phyloP scores from a whole-genome alignment of 2,888 invertebrate species.

The Agapetus fuscipes region DNA sequence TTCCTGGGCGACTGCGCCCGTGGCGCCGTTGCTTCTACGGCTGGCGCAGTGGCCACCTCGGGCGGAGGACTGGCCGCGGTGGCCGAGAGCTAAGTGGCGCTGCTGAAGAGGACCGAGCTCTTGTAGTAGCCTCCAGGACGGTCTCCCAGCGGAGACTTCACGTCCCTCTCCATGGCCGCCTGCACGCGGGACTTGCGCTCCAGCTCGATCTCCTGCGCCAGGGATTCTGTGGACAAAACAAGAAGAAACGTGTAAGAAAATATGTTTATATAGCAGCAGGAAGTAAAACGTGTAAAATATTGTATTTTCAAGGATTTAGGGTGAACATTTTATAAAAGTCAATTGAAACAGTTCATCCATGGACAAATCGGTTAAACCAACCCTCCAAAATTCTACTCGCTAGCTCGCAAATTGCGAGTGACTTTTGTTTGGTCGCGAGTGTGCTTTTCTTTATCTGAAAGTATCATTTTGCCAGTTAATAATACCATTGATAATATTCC shows the following conservation, averaged over 20 bases:
- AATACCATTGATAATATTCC: too few relatives aligned
- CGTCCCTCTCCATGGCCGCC: conserved; percentile 65
- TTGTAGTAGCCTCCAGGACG: conserved; percentile 70
- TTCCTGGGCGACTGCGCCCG: conserved; percentile 35
- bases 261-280: background rate
- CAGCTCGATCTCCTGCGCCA: conserved; percentile 81
- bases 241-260: conserved; percentile 10
- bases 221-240: conserved; percentile 58
- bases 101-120: conserved; percentile 82
- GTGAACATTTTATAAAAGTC: too few relatives aligned
- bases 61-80: conserved; percentile 12
- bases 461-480: too few relatives aligned
- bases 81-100: conserved; percentile 59
- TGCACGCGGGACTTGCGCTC: conserved; percentile 78
- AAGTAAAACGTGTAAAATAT: too few relatives aligned
- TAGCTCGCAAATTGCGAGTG: too few relatives aligned
- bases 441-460: too few relatives aligned
- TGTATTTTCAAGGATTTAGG: too few relatives aligned
- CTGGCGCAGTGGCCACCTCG: conserved; percentile 30
- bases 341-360: too few relatives aligned
- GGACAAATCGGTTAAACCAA: too few relatives aligned
- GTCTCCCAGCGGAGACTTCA: conserved; percentile 78
- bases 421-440: too few relatives aligned
- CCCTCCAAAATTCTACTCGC: too few relatives aligned
- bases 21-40: conserved; percentile 14